Conservation (phyloP, 2,888 invertebrate genomes). For the Tribolium freemani region DNA sequence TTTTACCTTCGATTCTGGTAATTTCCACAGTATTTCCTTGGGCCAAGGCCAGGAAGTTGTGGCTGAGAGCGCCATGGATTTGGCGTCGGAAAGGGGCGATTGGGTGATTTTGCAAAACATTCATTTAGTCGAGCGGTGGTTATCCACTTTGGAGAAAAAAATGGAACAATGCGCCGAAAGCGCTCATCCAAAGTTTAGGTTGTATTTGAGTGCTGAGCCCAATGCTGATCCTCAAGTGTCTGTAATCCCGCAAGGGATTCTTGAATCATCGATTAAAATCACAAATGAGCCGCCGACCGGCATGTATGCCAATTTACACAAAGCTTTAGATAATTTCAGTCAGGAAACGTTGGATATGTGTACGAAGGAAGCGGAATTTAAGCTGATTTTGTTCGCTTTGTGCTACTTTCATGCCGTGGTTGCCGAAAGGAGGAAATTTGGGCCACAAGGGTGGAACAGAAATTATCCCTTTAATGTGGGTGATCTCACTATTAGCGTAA, state of each 20-base stretch:
- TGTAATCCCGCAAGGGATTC: conserved; percentile 86
- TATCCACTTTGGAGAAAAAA: conserved; percentile 90
- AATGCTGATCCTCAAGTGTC: conserved; percentile 77
- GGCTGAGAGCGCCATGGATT: conserved; percentile 88
- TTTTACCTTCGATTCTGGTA: conserved; percentile 82
- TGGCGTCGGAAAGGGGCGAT: conserved; percentile 83
- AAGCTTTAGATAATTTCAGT: conserved; percentile 91
- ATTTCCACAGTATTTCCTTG: conserved; percentile 93
- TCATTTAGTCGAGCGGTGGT: conserved; percentile 91
- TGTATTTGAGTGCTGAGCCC: conserved; percentile 92
- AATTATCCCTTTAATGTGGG: conserved; percentile 86
- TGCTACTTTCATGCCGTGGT: conserved; percentile 97
- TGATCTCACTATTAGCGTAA: conserved; percentile 92
- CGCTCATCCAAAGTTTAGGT: conserved; percentile 76
- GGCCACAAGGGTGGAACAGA: conserved; percentile 94
- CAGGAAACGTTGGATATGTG: conserved; percentile 95
- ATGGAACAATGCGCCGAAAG: conserved; percentile 85
- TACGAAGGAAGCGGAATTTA: conserved; percentile 93
- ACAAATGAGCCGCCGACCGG: conserved; percentile 97
- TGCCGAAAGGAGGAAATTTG: conserved; percentile 93
- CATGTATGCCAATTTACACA: conserved; percentile 94
- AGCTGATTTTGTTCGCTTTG: conserved; percentile 87
- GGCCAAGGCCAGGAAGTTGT: conserved; percentile 96
- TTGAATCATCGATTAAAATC: conserved; percentile 95
- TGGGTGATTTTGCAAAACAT: conserved; percentile 97